These are phyloP conservation scores for Conus betulinus DNA, from an alignment of 1,140 invertebrate genomes.

Conservation along the genomic window DNA sequence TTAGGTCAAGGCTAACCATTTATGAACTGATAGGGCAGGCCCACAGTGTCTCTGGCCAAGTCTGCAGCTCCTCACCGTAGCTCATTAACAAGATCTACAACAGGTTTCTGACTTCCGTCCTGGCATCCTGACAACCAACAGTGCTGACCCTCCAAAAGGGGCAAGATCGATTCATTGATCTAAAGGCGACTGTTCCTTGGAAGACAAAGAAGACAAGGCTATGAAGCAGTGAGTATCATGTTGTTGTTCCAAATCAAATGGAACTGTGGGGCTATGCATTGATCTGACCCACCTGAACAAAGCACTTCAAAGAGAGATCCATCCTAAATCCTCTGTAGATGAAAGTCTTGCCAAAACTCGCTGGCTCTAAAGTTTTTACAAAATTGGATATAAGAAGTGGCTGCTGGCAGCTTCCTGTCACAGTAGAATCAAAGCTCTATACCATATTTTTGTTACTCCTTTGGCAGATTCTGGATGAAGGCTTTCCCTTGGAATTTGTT, in stretches of 20 bases:
- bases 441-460: slow-evolving; percentile 62
- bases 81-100: background rate
- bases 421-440: slow-evolving; percentile 24
- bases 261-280: background rate
- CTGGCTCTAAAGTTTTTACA: slow-evolving; percentile 67
- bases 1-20: too few species aligned
- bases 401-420: slow-evolving; percentile 44
- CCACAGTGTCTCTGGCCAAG: too few species aligned
- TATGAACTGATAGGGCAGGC: too few species aligned
- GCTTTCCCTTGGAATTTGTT: slow-evolving; percentile 73
- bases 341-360: slow-evolving; percentile 25
- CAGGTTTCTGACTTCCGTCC: slow-evolving; percentile 16
- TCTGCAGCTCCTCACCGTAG: background rate
- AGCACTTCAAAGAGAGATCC: too few species aligned
- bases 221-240: background rate
- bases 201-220: background rate
- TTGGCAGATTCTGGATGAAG: slow-evolving; percentile 72
- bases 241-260: too few species aligned
- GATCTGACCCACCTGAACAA: background rate
- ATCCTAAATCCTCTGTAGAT: too few species aligned
- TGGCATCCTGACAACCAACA: background rate
- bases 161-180: too few species aligned
- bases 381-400: slow-evolving; percentile 37
- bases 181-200: background rate
- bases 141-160: background rate